Evolutionary conservation across 2,888 invertebrate genomes (phyloP).

Genomic region (Acleris laterana): DNA sequence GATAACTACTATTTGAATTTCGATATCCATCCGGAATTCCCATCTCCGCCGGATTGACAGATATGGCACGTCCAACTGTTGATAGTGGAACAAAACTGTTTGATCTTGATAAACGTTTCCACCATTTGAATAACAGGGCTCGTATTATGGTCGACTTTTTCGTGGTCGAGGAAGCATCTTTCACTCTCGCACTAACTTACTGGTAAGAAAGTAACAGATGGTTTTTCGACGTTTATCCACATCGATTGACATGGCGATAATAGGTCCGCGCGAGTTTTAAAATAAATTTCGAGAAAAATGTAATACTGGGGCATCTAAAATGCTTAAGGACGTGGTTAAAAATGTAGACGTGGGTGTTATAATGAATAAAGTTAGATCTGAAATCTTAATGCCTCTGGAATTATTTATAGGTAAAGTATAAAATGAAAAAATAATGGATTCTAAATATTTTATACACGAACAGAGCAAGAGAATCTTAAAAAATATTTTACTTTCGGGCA

Average conservation of each 20-base stretch:
- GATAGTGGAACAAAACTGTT: conserved; percentile 35
- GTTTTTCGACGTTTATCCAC: too few relatives aligned
- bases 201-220: too few relatives aligned
- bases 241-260: too few relatives aligned
- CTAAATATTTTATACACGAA: too few relatives aligned
- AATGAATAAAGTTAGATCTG: not conserved
- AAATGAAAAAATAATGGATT: too few relatives aligned
- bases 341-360: not conserved
- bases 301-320: conserved; percentile 6
- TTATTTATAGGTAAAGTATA: not conserved
- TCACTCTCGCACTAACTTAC: too few relatives aligned
- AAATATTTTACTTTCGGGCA: too few relatives aligned
- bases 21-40: conserved; percentile 28
- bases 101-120: conserved; percentile 30
- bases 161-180: too few relatives aligned
- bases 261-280: conserved; percentile 9
- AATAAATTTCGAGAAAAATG: conserved; percentile 8
- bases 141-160: too few relatives aligned
- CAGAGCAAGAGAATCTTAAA: too few relatives aligned
- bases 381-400: not conserved
- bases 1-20: conserved; percentile 31
- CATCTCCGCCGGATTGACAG: conserved; percentile 35
- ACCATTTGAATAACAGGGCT: conserved; percentile 10
- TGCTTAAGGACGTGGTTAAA: not conserved
- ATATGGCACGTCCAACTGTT: conserved; percentile 30